Percentiles rank a stretch among this genome's conserved stretches.
These are phyloP conservation scores for Drosophila neocordata DNA, from an alignment of 1,140 invertebrate genomes.

Conservation along the genomic window DNA sequence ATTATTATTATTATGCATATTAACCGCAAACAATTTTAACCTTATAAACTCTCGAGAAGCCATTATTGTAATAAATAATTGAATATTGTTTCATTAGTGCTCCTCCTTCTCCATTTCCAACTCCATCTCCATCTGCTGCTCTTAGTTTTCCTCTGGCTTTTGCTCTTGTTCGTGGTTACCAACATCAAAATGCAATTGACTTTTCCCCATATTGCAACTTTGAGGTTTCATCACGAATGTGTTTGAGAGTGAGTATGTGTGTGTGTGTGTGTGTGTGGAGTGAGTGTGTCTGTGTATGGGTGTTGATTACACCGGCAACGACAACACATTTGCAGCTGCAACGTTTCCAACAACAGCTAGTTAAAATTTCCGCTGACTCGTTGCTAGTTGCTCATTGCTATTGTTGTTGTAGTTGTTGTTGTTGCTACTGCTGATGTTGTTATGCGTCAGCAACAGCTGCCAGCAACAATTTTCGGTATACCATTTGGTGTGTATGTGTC, in stretches of 20 bases:
- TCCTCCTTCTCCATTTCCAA: constrained; percentile 53
- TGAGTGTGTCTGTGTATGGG: constrained; percentile 22
- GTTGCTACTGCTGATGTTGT: background rate
- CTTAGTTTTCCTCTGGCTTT: constrained; percentile 19
- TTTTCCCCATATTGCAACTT: constrained; percentile 74
- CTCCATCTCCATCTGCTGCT: constrained; percentile 31
- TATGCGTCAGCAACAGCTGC: constrained; percentile 53
- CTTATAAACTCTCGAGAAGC: constrained; percentile 19
- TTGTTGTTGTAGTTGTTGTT: constrained; percentile 7
- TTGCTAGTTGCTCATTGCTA: background rate
- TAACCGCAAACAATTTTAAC: background rate
- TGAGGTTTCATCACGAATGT: constrained; percentile 53
- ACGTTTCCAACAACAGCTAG: constrained; percentile 36
- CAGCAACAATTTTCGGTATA: constrained; percentile 51
- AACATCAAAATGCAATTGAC: constrained; percentile 78
- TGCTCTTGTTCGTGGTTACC: constrained; percentile 29
- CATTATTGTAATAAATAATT: constrained; percentile 74
- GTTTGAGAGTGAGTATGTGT: constrained; percentile 21
- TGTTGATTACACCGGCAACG: constrained; percentile 53
- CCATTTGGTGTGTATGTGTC: constrained; percentile 37
- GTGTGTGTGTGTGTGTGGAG: background rate
- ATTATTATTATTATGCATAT: too few relatives aligned
- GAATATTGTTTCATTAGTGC: constrained; percentile 69
- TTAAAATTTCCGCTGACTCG: constrained; percentile 60
- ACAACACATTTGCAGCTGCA: constrained; percentile 48